Conservation (phyloP, 2,888 invertebrate genomes). For the Drosophila setosimentum region DNA sequence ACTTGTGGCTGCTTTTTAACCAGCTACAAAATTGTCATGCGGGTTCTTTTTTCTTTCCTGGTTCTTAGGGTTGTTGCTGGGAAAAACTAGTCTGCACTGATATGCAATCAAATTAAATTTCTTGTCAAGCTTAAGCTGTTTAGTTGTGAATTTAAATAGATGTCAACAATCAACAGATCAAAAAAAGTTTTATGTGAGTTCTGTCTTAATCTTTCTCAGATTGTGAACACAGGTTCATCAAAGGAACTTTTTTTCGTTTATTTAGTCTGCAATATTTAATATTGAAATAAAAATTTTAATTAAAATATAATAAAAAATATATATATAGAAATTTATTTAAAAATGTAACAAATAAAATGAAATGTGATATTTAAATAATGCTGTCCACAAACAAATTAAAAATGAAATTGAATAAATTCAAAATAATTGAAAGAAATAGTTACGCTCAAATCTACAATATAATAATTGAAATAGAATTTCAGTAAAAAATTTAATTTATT, state of each 20-base stretch:
- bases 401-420: not conserved
- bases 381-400: not conserved
- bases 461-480: not conserved
- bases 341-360: not conserved
- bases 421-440: not conserved
- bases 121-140: slow-evolving; percentile 47
- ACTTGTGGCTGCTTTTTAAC: slow-evolving; percentile 40
- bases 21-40: slow-evolving; percentile 54
- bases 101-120: slow-evolving; percentile 67
- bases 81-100: slow-evolving; percentile 44
- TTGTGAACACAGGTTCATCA: not conserved
- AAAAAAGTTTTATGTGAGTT: not conserved
- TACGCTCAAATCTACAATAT: not conserved
- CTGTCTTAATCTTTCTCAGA: not conserved
- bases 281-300: too few relatives aligned
- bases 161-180: slow-evolving; percentile 26
- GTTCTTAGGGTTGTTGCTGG: slow-evolving; percentile 55
- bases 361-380: rapidly evolving
- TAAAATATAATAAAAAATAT: not conserved
- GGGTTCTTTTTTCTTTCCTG: slow-evolving; percentile 32
- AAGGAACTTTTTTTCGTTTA: not conserved
- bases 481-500: not conserved
- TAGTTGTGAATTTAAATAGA: slow-evolving; percentile 24
- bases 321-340: too few relatives aligned
- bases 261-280: not conserved